Evolutionary conservation across 2,113 vertebrate species (phyloP).

Genomic region (Hoplias malabaricus): DNA sequence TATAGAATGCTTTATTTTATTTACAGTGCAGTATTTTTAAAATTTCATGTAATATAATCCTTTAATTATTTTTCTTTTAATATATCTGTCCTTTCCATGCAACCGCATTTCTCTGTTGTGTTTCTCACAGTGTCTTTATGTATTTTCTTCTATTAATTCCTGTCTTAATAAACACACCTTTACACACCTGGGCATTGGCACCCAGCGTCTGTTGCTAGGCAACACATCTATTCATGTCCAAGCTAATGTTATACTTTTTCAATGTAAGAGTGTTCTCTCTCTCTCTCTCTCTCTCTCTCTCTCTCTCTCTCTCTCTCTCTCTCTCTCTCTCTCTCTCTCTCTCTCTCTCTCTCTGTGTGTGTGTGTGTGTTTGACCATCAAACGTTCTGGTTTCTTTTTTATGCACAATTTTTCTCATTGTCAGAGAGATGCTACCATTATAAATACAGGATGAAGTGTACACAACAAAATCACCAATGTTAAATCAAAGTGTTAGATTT

Average conservation of each 20-base stretch:
- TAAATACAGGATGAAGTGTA: too few relatives aligned
- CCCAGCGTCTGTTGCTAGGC: constrained; percentile 69
- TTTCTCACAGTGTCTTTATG: background rate
- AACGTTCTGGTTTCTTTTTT: background rate
- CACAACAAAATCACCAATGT: too few relatives aligned
- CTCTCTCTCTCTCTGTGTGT: background rate
- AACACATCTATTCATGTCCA: constrained; percentile 61
- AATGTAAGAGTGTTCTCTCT: constrained; percentile 4
- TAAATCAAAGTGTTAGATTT: too few relatives aligned
- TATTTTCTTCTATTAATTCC: background rate
- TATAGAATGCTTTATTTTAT: too few relatives aligned
- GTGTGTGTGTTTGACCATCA: constrained; percentile 5
- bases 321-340: background rate
- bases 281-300: constrained; percentile 22
- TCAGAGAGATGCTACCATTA: too few relatives aligned
- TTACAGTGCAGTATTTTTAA: too few relatives aligned
- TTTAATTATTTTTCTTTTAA: too few relatives aligned
- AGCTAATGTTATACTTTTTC: constrained; percentile 38
- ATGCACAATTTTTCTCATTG: background rate
- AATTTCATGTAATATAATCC: too few relatives aligned
- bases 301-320: background rate
- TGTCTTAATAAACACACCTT: constrained; percentile 3
- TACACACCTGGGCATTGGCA: constrained; percentile 41
- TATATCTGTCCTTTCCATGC: too few relatives aligned
- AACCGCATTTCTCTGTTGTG: background rate